Base-by-base conservation (phyloP, 2,113 vertebrate genomes). In the Cisticola juncidis region DNA sequence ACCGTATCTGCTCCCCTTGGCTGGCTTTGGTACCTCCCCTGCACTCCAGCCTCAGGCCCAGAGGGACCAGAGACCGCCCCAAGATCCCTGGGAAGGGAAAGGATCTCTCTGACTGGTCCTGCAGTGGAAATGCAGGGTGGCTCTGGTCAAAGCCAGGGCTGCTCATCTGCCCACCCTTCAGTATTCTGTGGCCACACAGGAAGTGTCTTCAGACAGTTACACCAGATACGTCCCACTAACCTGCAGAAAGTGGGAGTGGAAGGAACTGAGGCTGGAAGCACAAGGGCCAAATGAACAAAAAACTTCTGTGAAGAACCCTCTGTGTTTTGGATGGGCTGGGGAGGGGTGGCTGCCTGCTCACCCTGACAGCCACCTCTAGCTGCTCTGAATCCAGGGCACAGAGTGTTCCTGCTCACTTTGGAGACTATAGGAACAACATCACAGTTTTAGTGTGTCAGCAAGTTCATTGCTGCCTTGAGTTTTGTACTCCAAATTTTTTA, bases 361-460 rank as follows among this genome's bases (percentile, higher is more conserved):
- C 14, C 8, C 23, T 14, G 42, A 9, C 5, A 29, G 54, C 40
- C 8, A 33, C 3, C 17, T 45, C 61, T 42, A 4, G 20, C 56
- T 5, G 1, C 9, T 5, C 24, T 0, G 0, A 72, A 23, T 8
- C 33, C 2, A 0, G 35, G 20, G 18, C 33, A 25, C 0, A 0
- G 54, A 7, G 7, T 3, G 12, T 3, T 45, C 48, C 7, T 15
- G 47, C 78, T 81, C 5, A 1, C 40, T 38, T 31, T 4, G 11
- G 20, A n/a, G 36, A 36, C 18, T 3, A 13, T 15, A 19, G 51
- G 12, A 58, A 11, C 47, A 65, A 40, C 15, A 7, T 61, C 23
- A 21, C 15, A 31, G 36, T 14, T 65, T 53, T 17, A 40, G 6
- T 5, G 6, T 17, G 22, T 28, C 50, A 70, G 35, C 18, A 51